These are phyloP conservation scores for Elgonia sp. DNA, from an alignment of 2,888 invertebrate species.

Conservation along the genomic window DNA sequence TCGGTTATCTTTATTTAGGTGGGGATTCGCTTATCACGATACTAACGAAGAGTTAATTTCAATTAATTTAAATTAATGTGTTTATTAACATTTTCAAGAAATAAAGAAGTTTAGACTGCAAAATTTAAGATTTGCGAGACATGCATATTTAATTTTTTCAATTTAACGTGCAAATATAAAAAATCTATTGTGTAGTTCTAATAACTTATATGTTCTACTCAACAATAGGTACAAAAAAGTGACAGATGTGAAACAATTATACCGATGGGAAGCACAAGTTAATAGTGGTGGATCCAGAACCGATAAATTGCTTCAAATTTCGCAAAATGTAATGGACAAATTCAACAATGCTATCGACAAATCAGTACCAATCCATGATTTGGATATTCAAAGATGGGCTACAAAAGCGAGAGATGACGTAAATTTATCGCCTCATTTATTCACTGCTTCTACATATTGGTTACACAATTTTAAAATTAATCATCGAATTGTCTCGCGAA, in stretches of 20 bases:
- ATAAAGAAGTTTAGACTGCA: too few relatives aligned
- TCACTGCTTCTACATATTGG: not conserved
- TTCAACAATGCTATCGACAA: not conserved
- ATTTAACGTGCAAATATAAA: too few relatives aligned
- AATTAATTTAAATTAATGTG: too few relatives aligned
- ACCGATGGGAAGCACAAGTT: constrained; percentile 8
- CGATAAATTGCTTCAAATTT: not conserved
- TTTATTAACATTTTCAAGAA: too few relatives aligned
- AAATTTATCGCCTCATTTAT: constrained; percentile 14
- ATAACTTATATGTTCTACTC: too few relatives aligned
- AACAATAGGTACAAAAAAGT: too few relatives aligned
- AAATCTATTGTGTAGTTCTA: too few relatives aligned
- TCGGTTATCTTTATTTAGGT: too few relatives aligned
- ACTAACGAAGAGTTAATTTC: too few relatives aligned
- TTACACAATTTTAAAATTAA: constrained; percentile 48
- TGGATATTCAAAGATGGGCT: not conserved
- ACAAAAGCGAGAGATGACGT: constrained; percentile 2
- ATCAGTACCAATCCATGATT: constrained; percentile 8
- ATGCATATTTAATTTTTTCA: too few relatives aligned
- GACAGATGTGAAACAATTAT: constrained; percentile 4
- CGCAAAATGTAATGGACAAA: not conserved
- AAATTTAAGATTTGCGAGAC: too few relatives aligned
- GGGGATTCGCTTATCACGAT: too few relatives aligned
- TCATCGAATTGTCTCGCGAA: constrained; percentile 71
- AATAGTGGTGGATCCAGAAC: not conserved